Percentiles rank a stretch among this genome's conserved stretches.
These are phyloP conservation scores for Myiozetetes cayanensis DNA, from an alignment of 2,113 vertebrate species.

Conservation along the genomic window DNA sequence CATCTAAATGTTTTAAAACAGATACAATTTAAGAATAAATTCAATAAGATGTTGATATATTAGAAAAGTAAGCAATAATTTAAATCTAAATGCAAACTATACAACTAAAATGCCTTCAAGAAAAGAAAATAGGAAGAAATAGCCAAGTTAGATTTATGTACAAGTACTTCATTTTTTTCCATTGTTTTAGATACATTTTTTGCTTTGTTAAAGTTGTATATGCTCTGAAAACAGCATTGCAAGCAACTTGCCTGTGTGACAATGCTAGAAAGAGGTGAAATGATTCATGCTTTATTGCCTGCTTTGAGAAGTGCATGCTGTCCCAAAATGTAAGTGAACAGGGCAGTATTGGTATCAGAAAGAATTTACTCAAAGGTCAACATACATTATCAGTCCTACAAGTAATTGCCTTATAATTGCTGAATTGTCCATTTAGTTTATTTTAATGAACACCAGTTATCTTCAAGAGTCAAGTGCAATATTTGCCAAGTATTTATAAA, in stretches of 20 bases:
- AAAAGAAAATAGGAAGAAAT: background rate
- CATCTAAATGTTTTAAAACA: background rate
- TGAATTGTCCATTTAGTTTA: background rate
- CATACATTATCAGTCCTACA: background rate
- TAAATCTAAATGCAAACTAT: background rate
- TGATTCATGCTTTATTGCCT: background rate
- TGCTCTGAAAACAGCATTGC: background rate
- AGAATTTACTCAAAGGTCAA: background rate
- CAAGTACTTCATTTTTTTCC: background rate
- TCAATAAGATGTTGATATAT: background rate
- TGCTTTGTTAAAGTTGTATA: background rate
- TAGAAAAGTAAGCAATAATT: background rate
- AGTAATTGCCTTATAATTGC: background rate
- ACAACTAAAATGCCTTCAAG: background rate
- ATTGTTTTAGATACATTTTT: background rate
- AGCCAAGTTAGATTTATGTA: background rate
- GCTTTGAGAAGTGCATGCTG: background rate
- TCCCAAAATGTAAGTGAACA: background rate
- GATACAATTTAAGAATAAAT: background rate
- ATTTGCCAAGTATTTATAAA: background rate
- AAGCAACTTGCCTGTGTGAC: background rate
- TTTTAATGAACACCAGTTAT: background rate
- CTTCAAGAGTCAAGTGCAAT: background rate
- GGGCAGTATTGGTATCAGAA: background rate
- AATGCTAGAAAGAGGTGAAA: background rate